Base-by-base conservation (phyloP, 2,888 invertebrate genomes). In the Melieria crassipennis region DNA sequence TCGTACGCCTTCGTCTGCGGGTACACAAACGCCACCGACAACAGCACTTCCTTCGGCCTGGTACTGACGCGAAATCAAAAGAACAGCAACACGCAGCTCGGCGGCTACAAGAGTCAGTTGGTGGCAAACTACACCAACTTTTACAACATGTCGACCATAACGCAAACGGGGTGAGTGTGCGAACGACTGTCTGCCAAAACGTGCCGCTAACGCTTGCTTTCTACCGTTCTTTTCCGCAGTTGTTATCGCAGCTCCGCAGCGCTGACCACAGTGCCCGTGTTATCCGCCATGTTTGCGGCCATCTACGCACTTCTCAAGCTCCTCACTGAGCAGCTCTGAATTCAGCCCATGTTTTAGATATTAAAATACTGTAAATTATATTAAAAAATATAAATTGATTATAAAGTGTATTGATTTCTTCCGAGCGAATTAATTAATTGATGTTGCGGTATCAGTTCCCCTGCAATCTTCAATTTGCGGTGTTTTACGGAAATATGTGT, bases 1-100 rank as follows among this genome's bases (percentile, higher is more conserved):
- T 74, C 72, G 7, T 81, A 75, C 62, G 79, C 84, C 1, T 73
- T 81, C 1, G 58, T 81, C 56, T 84, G 84, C 47, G 83, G 82
- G 43, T 84, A 81, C n/a, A 75, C 78, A 7, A 82, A 83, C 72
- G 71, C 76, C 42, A 73, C 76, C 0, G 75, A 79, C 58, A 76
- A 66, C 42, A 48, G 69, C 1, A 79, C 79, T 0, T 70, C 74
- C 0, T 81, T 82, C 48, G 81, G 76, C 48, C 62, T 78, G 69
- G 72, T 82, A 11, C 70, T 83, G 0, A 78, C 81, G 11, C 75
- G 82, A 9, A 46, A 62, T 58, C 75, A 73, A n/a, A 55, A 47
- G 52, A 61, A 69, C 7, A 74, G 77, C 5, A 71, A 76, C 0
- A 72, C 47, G 4, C 4, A 13, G 4, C 65, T 82, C 10, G 70